A percentile compares a stretch with the other conserved stretches of the same genome.
Evolutionary conservation across 2,113 vertebrate species (phyloP).

Genomic region (Pionites leucogaster): DNA sequence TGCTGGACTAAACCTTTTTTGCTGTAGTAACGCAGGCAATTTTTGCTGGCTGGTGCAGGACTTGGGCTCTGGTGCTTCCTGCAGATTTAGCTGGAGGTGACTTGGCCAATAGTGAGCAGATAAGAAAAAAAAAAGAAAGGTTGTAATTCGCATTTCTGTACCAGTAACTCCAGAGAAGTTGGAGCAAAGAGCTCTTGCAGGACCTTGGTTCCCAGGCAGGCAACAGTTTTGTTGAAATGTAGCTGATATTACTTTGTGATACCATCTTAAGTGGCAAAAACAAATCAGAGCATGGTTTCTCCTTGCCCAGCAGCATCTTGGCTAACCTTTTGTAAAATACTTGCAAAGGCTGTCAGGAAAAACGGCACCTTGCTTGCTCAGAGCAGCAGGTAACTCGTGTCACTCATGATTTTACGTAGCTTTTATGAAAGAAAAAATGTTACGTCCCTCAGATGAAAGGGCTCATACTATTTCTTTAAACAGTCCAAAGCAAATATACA

Average conservation of each 20-base stretch:
- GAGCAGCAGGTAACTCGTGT: neutral
- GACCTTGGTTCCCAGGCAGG: neutral
- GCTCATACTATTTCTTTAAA: conserved; percentile 49
- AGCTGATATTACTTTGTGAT: neutral
- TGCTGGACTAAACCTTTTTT: neutral
- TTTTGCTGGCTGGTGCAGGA: neutral
- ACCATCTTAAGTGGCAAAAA: neutral
- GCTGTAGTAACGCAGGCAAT: neutral
- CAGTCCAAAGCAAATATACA: conserved; percentile 53
- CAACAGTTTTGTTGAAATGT: neutral
- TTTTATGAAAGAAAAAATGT: conserved; percentile 28
- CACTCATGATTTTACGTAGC: conserved; percentile 29
- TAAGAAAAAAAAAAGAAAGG: too few species aligned
- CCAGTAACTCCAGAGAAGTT: neutral
- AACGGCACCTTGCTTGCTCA: conserved; percentile 48
- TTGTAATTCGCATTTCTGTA: neutral
- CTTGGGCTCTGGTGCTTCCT: neutral
- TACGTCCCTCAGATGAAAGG: conserved; percentile 15
- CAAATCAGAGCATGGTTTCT: neutral
- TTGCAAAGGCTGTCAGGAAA: conserved; percentile 5
- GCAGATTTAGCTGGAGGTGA: neutral
- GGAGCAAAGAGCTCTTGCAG: neutral
- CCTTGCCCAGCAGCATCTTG: neutral
- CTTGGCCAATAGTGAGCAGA: neutral
- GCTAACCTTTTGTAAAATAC: neutral